Conservation (phyloP, 2,113 vertebrate species). For the Sterna hirundo region DNA sequence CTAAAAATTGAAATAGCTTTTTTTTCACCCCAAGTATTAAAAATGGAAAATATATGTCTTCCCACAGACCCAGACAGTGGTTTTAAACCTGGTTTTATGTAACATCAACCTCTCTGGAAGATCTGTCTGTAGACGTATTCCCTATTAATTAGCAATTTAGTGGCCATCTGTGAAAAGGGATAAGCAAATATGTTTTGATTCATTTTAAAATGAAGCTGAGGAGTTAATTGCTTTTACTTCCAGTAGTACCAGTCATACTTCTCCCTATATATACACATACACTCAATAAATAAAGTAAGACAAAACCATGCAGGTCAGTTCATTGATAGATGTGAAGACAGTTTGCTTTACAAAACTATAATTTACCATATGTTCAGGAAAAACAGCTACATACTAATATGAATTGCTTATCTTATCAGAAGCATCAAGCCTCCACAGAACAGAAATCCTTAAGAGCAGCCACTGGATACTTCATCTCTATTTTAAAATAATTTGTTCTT, state of each 20-base stretch:
- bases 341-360: background rate
- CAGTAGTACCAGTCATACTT: background rate
- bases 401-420: background rate
- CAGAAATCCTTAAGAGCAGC: background rate
- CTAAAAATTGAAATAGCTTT: background rate
- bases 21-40: background rate
- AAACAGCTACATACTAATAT: background rate
- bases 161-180: background rate
- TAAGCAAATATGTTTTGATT: slow-evolving; percentile 30
- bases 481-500: background rate
- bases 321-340: background rate
- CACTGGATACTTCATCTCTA: background rate
- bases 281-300: background rate
- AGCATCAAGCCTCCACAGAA: background rate
- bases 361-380: background rate
- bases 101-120: background rate
- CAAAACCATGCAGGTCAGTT: background rate
- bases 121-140: background rate
- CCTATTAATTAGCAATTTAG: slow-evolving; percentile 33
- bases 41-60: background rate
- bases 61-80: background rate
- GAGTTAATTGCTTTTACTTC: slow-evolving; percentile 27
- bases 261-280: background rate
- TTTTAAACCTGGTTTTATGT: slow-evolving; percentile 2
- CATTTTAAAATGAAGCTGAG: background rate